Evolutionary conservation across 1,140 invertebrate species (phyloP).

Genomic region (Metaphire vulgaris): DNA sequence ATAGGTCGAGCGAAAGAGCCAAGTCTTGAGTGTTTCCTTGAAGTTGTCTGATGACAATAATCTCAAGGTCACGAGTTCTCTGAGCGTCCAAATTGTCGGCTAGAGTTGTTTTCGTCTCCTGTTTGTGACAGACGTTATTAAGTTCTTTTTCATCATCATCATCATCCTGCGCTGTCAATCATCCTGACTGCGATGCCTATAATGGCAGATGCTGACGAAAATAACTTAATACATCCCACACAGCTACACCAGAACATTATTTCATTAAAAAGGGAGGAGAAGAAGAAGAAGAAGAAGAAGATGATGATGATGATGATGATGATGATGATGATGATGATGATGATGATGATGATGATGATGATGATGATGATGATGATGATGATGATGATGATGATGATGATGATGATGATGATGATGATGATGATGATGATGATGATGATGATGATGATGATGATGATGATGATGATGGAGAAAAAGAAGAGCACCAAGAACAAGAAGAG

Average conservation of each 20-base stretch:
- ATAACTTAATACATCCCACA: no score
- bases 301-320: not conserved
- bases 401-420: slow-evolving; percentile 2
- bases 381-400: slow-evolving; percentile 2
- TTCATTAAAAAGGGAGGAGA: not conserved
- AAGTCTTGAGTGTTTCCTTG: no score
- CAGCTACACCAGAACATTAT: no score
- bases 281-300: not conserved
- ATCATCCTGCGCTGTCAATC: not conserved
- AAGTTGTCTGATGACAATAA: no score
- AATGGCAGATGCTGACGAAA: not conserved
- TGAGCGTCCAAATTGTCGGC: not conserved
- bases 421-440: slow-evolving; percentile 3
- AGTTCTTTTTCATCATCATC: not conserved
- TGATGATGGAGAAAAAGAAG: not conserved
- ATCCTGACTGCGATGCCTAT: not conserved
- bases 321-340: slow-evolving; percentile 2
- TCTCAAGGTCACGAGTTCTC: no score
- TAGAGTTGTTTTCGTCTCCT: not conserved
- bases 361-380: slow-evolving; percentile 3
- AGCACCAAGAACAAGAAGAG: no score
- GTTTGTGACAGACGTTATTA: not conserved
- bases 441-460: slow-evolving; percentile 1
- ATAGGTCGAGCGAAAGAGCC: no score
- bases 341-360: slow-evolving; percentile 1